A percentile compares a stretch with the other conserved stretches of the same genome.
Evolutionary conservation across 2,888 invertebrate species (phyloP).

Genomic region (Pilophorus perplexus): DNA sequence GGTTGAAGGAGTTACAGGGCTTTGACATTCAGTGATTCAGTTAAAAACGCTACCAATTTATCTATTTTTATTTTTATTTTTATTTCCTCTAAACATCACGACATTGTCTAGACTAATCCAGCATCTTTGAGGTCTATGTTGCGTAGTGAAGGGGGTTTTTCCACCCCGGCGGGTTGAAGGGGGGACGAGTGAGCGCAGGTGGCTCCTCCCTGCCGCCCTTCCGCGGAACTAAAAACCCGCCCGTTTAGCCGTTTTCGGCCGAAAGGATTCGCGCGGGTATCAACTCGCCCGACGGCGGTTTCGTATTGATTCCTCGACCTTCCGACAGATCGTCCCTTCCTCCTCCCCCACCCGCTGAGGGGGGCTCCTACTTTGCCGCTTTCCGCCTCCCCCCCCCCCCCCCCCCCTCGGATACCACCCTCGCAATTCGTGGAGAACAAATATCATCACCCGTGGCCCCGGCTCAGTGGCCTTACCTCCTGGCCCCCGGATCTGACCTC

Average conservation of each 20-base stretch:
- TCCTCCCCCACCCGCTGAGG: background rate
- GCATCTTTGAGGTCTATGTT: too few relatives aligned
- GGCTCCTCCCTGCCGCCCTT: background rate
- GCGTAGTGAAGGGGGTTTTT: too few relatives aligned
- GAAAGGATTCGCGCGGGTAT: slow-evolving; percentile 9
- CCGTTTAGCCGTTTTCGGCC: slow-evolving; percentile 2
- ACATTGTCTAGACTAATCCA: too few relatives aligned
- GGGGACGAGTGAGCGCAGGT: too few relatives aligned
- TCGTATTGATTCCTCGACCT: slow-evolving; percentile 34
- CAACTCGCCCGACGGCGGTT: slow-evolving; percentile 4
- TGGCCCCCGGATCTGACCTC: slow-evolving; percentile 33
- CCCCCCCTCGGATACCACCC: background rate
- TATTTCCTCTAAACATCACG: too few relatives aligned
- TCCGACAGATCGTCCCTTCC: background rate
- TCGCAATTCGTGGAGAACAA: slow-evolving; percentile 6
- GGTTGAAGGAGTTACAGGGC: too few relatives aligned
- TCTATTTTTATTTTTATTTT: too few relatives aligned
- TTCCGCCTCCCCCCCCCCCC: background rate
- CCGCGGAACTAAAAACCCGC: background rate
- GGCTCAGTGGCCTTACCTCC: slow-evolving; percentile 29
- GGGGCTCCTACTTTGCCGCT: background rate
- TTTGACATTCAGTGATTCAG: too few relatives aligned
- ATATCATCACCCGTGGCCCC: slow-evolving; percentile 15
- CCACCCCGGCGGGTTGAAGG: too few relatives aligned
- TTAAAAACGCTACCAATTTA: too few relatives aligned